Conservation (phyloP, 1,140 invertebrate genomes). For the Calephelis nemesis region DNA sequence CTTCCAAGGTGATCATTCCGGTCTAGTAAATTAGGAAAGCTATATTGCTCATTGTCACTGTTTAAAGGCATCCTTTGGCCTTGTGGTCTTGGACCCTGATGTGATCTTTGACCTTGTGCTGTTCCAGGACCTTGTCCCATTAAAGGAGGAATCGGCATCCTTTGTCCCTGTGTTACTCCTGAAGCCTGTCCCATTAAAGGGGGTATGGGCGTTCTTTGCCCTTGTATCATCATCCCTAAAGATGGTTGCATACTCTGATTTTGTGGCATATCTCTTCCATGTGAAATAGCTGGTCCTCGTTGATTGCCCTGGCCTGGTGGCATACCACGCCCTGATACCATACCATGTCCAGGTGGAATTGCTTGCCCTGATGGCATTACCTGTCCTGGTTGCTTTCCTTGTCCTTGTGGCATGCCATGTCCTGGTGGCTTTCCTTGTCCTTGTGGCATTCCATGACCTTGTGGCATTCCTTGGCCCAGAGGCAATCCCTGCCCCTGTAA, state of each 20-base stretch:
- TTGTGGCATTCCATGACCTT: not conserved
- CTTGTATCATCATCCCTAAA: not conserved
- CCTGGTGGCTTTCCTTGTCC: not conserved
- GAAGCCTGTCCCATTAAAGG: not conserved
- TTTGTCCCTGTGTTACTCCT: not conserved
- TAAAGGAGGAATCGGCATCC: not conserved
- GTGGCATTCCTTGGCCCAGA: not conserved
- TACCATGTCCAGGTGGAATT: not conserved
- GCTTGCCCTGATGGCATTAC: not conserved
- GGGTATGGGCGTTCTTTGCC: not conserved
- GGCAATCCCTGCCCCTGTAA: not conserved
- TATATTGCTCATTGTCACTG: slow-evolving; percentile 24
- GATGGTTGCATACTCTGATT: not conserved
- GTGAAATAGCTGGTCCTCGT: not conserved
- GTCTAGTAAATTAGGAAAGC: slow-evolving; percentile 30
- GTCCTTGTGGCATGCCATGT: not conserved
- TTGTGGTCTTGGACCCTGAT: not conserved
- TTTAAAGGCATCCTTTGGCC: not conserved
- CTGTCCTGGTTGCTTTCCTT: not conserved
- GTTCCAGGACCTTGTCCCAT: not conserved
- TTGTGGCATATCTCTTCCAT: not conserved
- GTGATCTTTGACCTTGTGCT: not conserved
- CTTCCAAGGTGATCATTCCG: not conserved
- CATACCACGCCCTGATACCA: not conserved
- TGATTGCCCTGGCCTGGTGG: not conserved